Evolutionary conservation across 2,797 vertebrate species (phyloP).

Genomic region (Thaleichthys pacificus): DNA sequence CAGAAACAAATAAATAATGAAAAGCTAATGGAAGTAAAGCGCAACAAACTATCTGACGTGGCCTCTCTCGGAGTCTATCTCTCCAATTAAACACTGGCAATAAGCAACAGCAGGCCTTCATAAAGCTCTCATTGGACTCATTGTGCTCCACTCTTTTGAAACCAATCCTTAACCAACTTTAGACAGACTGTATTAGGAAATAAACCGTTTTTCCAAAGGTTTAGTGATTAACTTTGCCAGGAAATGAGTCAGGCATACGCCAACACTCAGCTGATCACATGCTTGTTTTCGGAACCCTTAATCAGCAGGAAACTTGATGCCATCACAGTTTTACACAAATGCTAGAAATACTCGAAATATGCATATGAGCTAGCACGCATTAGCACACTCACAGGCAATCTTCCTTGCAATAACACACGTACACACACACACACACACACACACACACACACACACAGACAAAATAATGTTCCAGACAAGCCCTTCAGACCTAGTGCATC

Average conservation of each 20-base stretch:
- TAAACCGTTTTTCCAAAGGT: background rate
- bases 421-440: background rate
- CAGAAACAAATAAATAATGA: conserved; percentile 13
- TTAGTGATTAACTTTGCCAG: background rate
- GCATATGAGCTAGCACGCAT: conserved; percentile 29
- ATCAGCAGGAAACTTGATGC: background rate
- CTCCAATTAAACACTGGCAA: background rate
- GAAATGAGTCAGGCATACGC: too few relatives aligned
- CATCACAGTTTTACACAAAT: background rate
- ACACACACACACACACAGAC: background rate
- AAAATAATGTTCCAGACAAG: conserved; percentile 23
- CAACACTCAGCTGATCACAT: too few relatives aligned
- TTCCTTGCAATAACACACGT: background rate
- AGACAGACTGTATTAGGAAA: background rate
- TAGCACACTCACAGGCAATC: conserved; percentile 38
- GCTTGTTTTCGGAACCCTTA: background rate
- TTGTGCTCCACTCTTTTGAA: conserved; percentile 3
- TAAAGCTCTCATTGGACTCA: background rate
- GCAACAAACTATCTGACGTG: conserved; percentile 6
- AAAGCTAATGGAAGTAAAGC: conserved; percentile 7
- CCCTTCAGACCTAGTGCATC: conserved; percentile 58
- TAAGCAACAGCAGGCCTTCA: background rate
- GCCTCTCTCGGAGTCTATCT: background rate
- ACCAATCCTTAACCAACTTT: background rate
- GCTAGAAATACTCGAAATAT: too few relatives aligned